Conservation (phyloP, 2,888 invertebrate genomes). For the Pterobdella sp. region DNA sequence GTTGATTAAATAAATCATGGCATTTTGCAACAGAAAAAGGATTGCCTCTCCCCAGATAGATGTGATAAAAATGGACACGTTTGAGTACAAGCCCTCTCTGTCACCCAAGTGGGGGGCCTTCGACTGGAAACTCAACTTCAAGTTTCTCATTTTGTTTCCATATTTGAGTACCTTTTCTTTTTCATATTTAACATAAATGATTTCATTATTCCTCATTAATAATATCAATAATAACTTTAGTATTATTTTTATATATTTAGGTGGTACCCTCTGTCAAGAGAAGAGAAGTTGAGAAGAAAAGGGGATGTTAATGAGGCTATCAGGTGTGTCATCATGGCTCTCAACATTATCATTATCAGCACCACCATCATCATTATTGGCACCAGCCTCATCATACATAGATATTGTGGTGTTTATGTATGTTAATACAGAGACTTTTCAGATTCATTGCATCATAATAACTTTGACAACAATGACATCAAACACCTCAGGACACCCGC, state of each 20-base stretch:
- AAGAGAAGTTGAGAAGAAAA: slow-evolving; percentile 86
- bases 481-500: slow-evolving; percentile 38
- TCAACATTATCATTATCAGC: neutral
- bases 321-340: slow-evolving; percentile 51
- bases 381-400: neutral
- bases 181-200: no score
- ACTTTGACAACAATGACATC: no score
- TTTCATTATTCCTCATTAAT: no score
- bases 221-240: neutral
- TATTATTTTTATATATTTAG: slow-evolving; percentile 52
- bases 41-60: slow-evolving; percentile 98
- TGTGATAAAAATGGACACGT: slow-evolving; percentile 95
- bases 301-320: slow-evolving; percentile 86
- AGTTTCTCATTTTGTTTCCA: no score
- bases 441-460: no score
- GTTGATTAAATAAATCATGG: no score
- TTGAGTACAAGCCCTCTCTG: slow-evolving; percentile 95
- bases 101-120: slow-evolving; percentile 99
- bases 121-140: slow-evolving; percentile 98
- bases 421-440: no score
- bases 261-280: slow-evolving; percentile 95
- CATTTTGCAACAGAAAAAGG: slow-evolving; percentile 57
- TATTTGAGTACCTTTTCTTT: no score
- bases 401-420: no score
- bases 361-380: neutral